Conservation (phyloP, 2,797 vertebrate genomes). For the Orientallactaga sibirica region DNA sequence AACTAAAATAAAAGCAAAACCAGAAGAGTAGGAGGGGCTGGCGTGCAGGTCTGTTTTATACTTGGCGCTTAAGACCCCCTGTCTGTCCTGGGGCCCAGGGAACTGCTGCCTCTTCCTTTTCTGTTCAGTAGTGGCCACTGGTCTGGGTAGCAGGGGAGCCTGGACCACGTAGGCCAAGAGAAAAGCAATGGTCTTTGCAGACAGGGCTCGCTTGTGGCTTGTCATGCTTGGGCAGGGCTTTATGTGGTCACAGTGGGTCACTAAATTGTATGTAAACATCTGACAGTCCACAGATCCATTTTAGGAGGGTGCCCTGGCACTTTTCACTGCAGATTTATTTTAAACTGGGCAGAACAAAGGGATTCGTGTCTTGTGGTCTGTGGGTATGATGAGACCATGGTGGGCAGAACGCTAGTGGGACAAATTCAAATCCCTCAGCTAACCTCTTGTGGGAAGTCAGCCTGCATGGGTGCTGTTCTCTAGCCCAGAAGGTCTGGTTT, state of each 20-base stretch:
- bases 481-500: neutral
- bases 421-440: neutral
- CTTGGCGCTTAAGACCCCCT: neutral
- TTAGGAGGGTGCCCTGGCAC: slow-evolving; percentile 49
- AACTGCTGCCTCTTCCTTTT: neutral
- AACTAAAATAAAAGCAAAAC: neutral
- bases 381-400: neutral
- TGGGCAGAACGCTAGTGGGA: neutral
- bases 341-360: slow-evolving; percentile 62
- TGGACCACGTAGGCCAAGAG: neutral
- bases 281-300: neutral
- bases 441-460: neutral
- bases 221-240: neutral
- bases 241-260: neutral
- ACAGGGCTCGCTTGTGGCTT: neutral
- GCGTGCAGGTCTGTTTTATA: neutral
- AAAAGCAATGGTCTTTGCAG: neutral
- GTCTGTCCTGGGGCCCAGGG: neutral
- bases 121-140: neutral
- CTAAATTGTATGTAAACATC: neutral
- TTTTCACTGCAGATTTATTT: slow-evolving; percentile 59
- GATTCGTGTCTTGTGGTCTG: slow-evolving; percentile 22
- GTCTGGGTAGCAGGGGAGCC: neutral
- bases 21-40: neutral
- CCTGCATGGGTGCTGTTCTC: neutral